Conservation (phyloP, 30 jellyfish, hydroid and myxozoan genomes). For the Aurelia sp. region DNA sequence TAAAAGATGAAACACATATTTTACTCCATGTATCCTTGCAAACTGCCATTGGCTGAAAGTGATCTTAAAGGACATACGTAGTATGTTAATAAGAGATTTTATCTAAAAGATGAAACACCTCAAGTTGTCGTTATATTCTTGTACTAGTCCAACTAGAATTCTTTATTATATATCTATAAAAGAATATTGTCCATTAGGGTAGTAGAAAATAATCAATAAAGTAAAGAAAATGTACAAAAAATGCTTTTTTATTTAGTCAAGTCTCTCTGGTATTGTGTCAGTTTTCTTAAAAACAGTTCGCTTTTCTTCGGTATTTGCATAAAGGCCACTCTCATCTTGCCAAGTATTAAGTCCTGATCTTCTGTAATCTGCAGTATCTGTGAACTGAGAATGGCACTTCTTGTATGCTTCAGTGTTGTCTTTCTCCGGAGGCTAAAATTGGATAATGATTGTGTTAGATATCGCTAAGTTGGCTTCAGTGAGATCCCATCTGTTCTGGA, state of each 20-base stretch:
- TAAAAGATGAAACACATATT: too few relatives aligned
- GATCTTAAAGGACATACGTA: too few relatives aligned
- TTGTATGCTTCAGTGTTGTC: slow-evolving; percentile 76
- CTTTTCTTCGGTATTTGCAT: slow-evolving; percentile 79
- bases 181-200: too few relatives aligned
- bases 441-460: too few relatives aligned
- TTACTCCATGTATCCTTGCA: too few relatives aligned
- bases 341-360: slow-evolving; percentile 89
- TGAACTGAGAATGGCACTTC: slow-evolving; percentile 91
- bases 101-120: too few relatives aligned
- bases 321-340: slow-evolving; percentile 90
- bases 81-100: too few relatives aligned
- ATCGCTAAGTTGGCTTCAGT: too few relatives aligned
- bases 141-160: slow-evolving; percentile 13
- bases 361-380: slow-evolving; percentile 93
- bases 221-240: background rate
- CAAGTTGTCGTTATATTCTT: background rate
- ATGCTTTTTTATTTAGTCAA: slow-evolving; percentile 26
- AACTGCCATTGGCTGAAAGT: too few relatives aligned
- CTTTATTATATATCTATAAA: background rate
- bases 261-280: slow-evolving; percentile 88
- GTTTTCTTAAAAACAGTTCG: slow-evolving; percentile 52
- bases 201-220: background rate
- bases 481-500: too few relatives aligned
- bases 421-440: background rate